Conservation (phyloP, 2,888 invertebrate species). For the Poecilus cupreus region DNA sequence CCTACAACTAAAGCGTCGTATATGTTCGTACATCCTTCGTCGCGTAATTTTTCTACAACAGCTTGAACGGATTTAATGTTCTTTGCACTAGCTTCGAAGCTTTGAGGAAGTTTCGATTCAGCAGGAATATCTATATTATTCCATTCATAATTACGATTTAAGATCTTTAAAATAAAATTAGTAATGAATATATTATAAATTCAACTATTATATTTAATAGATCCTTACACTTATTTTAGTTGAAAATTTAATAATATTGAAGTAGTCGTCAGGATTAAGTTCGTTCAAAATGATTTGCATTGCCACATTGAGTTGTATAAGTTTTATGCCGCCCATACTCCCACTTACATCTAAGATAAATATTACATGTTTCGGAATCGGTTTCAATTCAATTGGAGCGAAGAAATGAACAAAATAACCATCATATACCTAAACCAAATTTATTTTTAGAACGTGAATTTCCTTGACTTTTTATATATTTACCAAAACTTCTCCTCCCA, state of each 20-base stretch:
- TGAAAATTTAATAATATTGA: constrained; percentile 77
- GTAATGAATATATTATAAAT: no score
- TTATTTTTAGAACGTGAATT: no score
- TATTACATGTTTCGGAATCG: constrained; percentile 72
- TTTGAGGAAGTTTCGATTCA: constrained; percentile 19
- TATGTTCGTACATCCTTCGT: constrained; percentile 77
- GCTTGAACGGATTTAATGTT: constrained; percentile 75
- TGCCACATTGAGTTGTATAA: constrained; percentile 73
- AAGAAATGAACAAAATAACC: constrained; percentile 75
- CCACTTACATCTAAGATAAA: constrained; percentile 75
- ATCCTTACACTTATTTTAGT: constrained; percentile 37
- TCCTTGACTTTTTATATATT: not conserved
- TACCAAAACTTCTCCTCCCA: constrained; percentile 70
- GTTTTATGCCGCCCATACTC: constrained; percentile 73
- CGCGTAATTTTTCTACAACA: constrained; percentile 73
- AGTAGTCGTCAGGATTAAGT: constrained; percentile 76
- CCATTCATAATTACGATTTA: not conserved
- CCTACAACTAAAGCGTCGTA: constrained; percentile 74
- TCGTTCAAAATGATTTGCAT: constrained; percentile 78
- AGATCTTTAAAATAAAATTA: not conserved
- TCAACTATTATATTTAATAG: no score
- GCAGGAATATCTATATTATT: not conserved
- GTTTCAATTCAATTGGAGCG: constrained; percentile 69
- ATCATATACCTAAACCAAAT: constrained; percentile 59
- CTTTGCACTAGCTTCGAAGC: constrained; percentile 73